A percentile compares a stretch with the other conserved stretches of the same genome.
These are phyloP conservation scores for Eupsilia transversa DNA, from an alignment of 2,888 invertebrate species.

Conservation along the genomic window DNA sequence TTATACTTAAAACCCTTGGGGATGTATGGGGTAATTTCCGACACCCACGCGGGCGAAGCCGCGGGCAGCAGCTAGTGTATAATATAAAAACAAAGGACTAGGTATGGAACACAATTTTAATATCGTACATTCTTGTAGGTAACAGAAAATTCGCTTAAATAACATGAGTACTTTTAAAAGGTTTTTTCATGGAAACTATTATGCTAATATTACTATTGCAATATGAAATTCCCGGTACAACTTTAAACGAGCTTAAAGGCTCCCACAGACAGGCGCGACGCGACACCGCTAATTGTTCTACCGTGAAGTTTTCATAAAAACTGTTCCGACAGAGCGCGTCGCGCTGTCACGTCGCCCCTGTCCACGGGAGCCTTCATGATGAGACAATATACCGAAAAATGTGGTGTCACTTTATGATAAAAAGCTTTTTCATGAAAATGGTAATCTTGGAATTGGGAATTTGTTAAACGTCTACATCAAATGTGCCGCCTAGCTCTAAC, in stretches of 20 bases:
- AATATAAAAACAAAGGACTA: constrained; percentile 5
- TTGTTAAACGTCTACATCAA: neutral
- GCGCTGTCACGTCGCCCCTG: too few species aligned
- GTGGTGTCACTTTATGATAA: too few species aligned
- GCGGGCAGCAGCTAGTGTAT: too few species aligned
- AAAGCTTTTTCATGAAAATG: neutral
- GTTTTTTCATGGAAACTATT: neutral
- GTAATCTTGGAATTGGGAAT: neutral
- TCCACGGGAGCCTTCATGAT: too few species aligned
- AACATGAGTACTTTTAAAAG: constrained; percentile 3
- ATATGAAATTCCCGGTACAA: neutral
- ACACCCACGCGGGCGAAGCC: too few species aligned
- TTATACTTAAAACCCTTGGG: too few species aligned
- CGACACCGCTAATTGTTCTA: too few species aligned
- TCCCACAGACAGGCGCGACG: too few species aligned
- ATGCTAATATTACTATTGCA: too few species aligned
- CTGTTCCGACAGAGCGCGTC: too few species aligned
- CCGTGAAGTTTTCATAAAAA: too few species aligned
- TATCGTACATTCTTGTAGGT: constrained; percentile 14
- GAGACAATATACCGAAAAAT: neutral
- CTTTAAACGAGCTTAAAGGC: neutral
- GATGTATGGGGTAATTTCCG: too few species aligned
- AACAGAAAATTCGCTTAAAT: neutral
- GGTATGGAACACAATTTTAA: constrained; percentile 10
- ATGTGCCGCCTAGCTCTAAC: neutral